These are phyloP conservation scores for Athalia rosae DNA, from an alignment of 2,888 invertebrate genomes.

Conservation along the genomic window DNA sequence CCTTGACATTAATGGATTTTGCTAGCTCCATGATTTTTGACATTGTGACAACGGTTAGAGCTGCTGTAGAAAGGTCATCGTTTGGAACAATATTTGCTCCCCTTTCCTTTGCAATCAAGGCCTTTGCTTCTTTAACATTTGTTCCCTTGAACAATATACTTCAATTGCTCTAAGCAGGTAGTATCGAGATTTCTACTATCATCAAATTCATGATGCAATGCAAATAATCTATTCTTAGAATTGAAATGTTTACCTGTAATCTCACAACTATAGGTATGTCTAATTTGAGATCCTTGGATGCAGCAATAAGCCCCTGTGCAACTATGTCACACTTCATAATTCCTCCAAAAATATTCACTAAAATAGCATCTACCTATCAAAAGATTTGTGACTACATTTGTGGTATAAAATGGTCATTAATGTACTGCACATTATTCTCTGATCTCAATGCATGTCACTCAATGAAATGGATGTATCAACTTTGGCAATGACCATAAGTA, in stretches of 20 bases:
- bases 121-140: constrained; percentile 75
- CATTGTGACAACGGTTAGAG: constrained; percentile 56
- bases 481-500: too few species aligned
- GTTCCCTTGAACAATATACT: constrained; percentile 76
- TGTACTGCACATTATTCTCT: too few species aligned
- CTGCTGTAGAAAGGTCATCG: constrained; percentile 59
- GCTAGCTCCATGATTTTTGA: constrained; percentile 56
- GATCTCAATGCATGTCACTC: too few species aligned
- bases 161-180: neutral
- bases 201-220: neutral
- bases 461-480: too few species aligned
- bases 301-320: constrained; percentile 77
- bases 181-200: neutral
- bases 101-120: constrained; percentile 56
- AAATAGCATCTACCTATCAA: constrained; percentile 76
- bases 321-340: constrained; percentile 80
- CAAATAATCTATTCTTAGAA: neutral
- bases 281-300: constrained; percentile 75
- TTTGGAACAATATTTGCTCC: constrained; percentile 57
- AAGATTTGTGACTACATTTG: too few species aligned
- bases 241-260: constrained; percentile 72
- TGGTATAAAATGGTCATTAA: too few species aligned
- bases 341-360: constrained; percentile 80
- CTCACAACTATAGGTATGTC: constrained; percentile 77
- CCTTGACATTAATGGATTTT: constrained; percentile 55